phyloP scores from a whole-genome alignment of 2,113 vertebrate species.

The Semnornis frantzii region DNA sequence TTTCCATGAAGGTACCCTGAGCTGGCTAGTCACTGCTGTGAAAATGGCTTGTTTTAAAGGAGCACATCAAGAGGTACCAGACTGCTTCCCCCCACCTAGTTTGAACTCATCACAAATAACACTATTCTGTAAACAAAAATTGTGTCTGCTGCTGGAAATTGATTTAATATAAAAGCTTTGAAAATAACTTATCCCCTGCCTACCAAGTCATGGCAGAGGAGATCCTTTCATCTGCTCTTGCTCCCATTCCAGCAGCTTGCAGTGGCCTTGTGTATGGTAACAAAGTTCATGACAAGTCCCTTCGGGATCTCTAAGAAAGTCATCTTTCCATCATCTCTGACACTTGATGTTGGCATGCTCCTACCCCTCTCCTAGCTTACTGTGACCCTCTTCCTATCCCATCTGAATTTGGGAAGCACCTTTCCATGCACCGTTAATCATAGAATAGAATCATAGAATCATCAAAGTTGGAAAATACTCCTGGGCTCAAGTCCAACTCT shows the following conservation, averaged over 20 bases:
- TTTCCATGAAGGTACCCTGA: background rate
- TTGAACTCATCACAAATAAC: background rate
- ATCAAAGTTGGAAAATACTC: too few relatives aligned
- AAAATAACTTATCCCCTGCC: background rate
- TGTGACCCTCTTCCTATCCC: background rate
- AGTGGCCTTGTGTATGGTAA: background rate
- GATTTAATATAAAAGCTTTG: background rate
- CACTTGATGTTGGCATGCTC: background rate
- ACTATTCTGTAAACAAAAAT: background rate
- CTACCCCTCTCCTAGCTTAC: background rate
- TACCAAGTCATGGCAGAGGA: background rate
- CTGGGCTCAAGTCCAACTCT: too few relatives aligned
- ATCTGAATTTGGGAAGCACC: background rate
- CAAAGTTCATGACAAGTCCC: background rate
- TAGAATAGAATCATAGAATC: too few relatives aligned
- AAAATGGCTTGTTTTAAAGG: background rate
- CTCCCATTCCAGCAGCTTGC: background rate
- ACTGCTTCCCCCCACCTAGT: background rate
- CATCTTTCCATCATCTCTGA: background rate
- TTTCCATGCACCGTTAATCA: accelerated
- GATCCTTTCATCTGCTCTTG: background rate
- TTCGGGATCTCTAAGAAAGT: background rate
- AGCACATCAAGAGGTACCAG: background rate
- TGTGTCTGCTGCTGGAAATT: background rate
- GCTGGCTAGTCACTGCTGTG: background rate